Evolutionary conservation across 2,888 invertebrate genomes (phyloP), one percentile per base, ranked within the genome.

Genomic region (Alentia gelatinosa): DNA sequence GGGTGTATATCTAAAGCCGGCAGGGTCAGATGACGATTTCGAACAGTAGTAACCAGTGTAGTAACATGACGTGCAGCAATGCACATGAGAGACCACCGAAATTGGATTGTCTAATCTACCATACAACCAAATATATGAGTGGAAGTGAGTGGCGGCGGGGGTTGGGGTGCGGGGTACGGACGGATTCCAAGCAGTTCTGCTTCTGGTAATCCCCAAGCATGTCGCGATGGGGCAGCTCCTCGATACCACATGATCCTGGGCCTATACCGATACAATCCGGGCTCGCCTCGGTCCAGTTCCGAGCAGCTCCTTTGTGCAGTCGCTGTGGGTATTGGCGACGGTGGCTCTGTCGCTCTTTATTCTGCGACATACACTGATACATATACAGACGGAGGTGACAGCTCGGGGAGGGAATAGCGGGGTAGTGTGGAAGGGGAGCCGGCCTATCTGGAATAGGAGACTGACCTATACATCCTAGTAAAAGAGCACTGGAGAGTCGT

Each of bases 81-180:
- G 35, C 35, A 79, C 79, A 79, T 37, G n/a, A 33, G 79, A 30
- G 39, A 39, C 79, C 79, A 39, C 5, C 33, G 79, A 37, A 79
- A 79, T 79, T 79, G 79, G 79, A 79, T 79, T 79, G 79, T 79
- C 79, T 79, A 79, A 79, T 79, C 79, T 79, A 79, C 33, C 79
- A 79, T 79, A 79, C 35, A 7, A 35, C 7, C n/a, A n/a, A n/a
- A n/a, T n/a, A n/a, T n/a, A n/a, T n/a, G n/a, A n/a, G n/a, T n/a
- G n/a, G n/a, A n/a, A n/a, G n/a, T n/a, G n/a, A n/a, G n/a, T n/a
- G n/a, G n/a, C n/a, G n/a, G n/a, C n/a, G n/a, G n/a, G n/a, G n/a
- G n/a, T n/a, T n/a, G n/a, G n/a, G n/a, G n/a, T n/a, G n/a, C n/a
- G n/a, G n/a, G n/a, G n/a, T n/a, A n/a, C n/a, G n/a, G n/a, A n/a